Percentiles rank a stretch among this genome's conserved stretches.
phyloP scores from a whole-genome alignment of 1,140 invertebrate genomes.

The Tenebrio molitor region DNA sequence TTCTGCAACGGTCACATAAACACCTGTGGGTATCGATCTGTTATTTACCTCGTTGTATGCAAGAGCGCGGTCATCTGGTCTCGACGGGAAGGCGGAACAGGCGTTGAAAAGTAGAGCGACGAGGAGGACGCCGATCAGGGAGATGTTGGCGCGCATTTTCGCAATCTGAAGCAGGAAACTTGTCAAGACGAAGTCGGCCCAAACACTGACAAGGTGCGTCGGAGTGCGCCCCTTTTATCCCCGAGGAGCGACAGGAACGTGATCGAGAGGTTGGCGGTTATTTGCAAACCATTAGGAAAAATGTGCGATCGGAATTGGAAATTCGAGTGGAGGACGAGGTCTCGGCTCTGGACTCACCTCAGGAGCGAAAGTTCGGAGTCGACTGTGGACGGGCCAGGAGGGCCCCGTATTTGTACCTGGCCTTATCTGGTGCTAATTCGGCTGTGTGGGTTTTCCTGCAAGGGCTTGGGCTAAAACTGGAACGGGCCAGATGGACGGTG shows the following conservation, averaged over 20 bases:
- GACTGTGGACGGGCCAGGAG: background rate
- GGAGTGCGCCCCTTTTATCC: background rate
- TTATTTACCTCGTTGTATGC: constrained; percentile 38
- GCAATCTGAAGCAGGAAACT: constrained; percentile 6
- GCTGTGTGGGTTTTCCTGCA: no score
- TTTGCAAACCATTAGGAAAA: constrained; percentile 33
- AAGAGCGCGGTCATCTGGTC: constrained; percentile 24
- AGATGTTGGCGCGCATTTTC: constrained; percentile 11
- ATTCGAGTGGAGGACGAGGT: background rate
- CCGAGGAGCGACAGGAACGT: background rate
- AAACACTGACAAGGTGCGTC: background rate
- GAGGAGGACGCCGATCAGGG: background rate
- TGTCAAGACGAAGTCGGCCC: background rate
- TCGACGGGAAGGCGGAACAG: constrained; percentile 16
- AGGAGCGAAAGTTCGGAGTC: background rate
- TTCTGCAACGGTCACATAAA: constrained; percentile 18
- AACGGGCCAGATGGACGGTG: no score
- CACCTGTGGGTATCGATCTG: constrained; percentile 2
- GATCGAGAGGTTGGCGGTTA: no score
- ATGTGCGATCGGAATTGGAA: background rate
- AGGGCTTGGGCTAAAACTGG: no score
- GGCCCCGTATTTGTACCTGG: background rate
- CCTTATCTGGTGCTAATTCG: background rate
- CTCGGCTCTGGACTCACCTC: background rate
- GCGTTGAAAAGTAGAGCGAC: constrained; percentile 21